Percentiles rank a stretch among this genome's conserved stretches.
Evolutionary conservation across 1,140 invertebrate species (phyloP).

Genomic region (Sitobion miscanthi): DNA sequence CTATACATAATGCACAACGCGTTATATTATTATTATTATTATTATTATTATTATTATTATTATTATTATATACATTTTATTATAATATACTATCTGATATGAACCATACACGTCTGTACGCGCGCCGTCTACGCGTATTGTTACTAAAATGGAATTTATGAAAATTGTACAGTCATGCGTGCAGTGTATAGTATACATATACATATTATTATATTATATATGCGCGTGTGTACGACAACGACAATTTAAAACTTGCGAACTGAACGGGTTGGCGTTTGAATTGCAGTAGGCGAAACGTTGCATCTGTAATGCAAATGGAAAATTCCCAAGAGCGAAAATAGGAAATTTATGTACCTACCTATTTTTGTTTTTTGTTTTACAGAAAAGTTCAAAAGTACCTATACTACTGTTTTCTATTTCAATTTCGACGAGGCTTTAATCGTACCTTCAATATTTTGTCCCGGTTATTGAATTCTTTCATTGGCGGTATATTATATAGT

Average conservation of each 20-base stretch:
- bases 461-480: neutral
- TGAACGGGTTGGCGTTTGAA: neutral
- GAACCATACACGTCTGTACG: neutral
- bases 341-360: neutral
- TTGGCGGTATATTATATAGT: too few relatives aligned
- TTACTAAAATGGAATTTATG: neutral
- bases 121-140: neutral
- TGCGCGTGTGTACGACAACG: neutral
- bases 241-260: neutral
- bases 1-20: neutral
- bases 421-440: neutral
- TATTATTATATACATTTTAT: neutral
- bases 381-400: neutral
- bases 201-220: neutral
- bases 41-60: neutral
- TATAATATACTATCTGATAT: neutral
- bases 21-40: too few relatives aligned
- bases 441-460: neutral
- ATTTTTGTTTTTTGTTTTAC: conserved; percentile 13
- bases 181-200: neutral
- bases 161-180: neutral
- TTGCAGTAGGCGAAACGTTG: neutral
- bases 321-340: neutral
- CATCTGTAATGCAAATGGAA: neutral
- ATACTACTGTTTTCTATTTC: neutral